Evolutionary conservation across 2,888 invertebrate species (phyloP), one percentile per base, ranked within the genome.

Genomic region (Tenthredo scrophulariae): DNA sequence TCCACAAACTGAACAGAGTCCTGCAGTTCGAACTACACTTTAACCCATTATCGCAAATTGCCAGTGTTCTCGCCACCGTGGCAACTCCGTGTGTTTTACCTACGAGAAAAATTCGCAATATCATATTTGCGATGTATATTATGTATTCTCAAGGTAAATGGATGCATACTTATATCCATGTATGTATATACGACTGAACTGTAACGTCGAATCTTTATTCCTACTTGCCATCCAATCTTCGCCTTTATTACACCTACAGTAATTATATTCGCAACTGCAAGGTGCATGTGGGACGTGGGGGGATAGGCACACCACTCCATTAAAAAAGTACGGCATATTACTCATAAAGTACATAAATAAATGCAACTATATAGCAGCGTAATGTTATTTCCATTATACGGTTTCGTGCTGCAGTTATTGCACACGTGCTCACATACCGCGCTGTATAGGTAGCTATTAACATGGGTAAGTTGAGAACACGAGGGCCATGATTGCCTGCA

Each of bases 391-490:
- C 75, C 46, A 75, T 75, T 46, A 33, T 67, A 75, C 75, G 5
- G 46, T 75, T 75, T 75, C 40, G 40, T 40, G 75, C 15, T 7
- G 75, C 43, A 46, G 43, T 75, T 46, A 33, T 33, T 33, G 46
- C 75, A 43, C 43, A 46, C 26, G 75, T 46, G 43, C 22, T 18
- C 26, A 75, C 74, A 75, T 70, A 26, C 70, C 26, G n/a, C 18
- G 29, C 7, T 72, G 40, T 62, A 62, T 77, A 67, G 79, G 83
- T 62, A 85, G 83, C 83, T 83, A 86, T 87, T 86, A 84, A 86
- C 85, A 86, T 89, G 89, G 90, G 89, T 88, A 89, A 91, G 89
- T 90, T 15, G 29, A 50, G 50, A 46, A 54, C 54, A 50, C 40
- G 77, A 54, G 80, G 58, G 58, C 80, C 37, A 58, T n/a, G 50